A percentile compares a stretch with the other conserved stretches of the same genome.
Conservation (phyloP, 2,113 vertebrate species). For the Leuciscus idus region DNA sequence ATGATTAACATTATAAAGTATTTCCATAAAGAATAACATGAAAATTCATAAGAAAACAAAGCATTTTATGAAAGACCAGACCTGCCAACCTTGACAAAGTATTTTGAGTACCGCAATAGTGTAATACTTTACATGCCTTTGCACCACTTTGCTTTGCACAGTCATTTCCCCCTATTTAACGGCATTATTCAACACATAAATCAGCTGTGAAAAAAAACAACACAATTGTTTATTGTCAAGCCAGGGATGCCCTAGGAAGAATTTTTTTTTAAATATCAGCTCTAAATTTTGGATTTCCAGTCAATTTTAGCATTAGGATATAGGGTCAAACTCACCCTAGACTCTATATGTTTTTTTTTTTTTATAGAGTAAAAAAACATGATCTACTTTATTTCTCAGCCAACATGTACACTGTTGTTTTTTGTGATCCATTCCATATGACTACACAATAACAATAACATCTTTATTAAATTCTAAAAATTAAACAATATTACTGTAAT, state of each 20-base stretch:
- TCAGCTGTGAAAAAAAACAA: background rate
- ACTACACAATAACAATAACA: too few species aligned
- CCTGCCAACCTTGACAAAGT: background rate
- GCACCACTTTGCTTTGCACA: background rate
- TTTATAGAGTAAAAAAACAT: background rate
- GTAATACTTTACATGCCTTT: background rate
- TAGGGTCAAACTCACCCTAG: background rate
- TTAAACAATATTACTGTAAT: too few species aligned
- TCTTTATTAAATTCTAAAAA: too few species aligned
- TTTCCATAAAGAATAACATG: background rate
- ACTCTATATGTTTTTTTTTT: too few species aligned
- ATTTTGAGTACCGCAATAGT: background rate
- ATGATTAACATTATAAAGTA: background rate
- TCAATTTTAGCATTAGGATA: background rate
- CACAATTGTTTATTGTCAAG: background rate
- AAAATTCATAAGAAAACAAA: background rate
- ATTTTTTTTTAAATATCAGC: background rate
- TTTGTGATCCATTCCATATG: too few species aligned
- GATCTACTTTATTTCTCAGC: too few species aligned
- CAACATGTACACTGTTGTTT: too few species aligned
- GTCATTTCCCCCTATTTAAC: background rate
- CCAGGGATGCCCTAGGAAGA: background rate
- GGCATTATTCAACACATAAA: background rate
- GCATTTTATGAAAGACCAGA: background rate
- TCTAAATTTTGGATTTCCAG: background rate